phyloP scores from a whole-genome alignment of 2,797 vertebrate genomes.

The Sarcophilus harrisii region DNA sequence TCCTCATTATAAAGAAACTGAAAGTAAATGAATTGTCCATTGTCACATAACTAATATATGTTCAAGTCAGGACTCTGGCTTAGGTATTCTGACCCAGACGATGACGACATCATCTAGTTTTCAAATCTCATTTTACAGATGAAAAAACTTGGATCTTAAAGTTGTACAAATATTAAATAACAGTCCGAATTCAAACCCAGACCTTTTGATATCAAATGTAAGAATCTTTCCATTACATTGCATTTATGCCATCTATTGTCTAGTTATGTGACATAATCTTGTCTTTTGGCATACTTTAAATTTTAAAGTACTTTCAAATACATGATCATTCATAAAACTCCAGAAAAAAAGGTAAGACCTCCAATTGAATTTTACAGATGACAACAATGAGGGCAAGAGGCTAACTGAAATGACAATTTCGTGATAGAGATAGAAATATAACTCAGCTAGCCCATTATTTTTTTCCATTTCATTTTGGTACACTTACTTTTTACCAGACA shows the following conservation, averaged over 20 bases:
- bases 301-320: neutral
- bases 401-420: neutral
- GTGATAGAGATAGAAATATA: neutral
- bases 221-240: neutral
- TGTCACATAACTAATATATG: neutral
- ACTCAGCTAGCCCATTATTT: neutral
- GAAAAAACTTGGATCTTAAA: neutral
- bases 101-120: neutral
- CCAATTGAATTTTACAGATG: neutral
- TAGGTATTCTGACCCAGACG: neutral
- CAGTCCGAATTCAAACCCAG: neutral
- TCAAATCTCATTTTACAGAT: neutral
- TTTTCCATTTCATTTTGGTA: neutral
- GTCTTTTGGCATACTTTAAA: neutral
- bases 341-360: neutral
- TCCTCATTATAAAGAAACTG: neutral
- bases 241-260: neutral
- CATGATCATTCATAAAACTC: neutral
- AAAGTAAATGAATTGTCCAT: constrained; percentile 1
- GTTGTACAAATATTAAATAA: neutral
- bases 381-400: neutral
- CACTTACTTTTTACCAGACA: neutral
- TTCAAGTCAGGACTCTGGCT: neutral
- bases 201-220: neutral
- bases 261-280: neutral